Evolutionary conservation across 2,797 vertebrate genomes (phyloP), one percentile per base, ranked within the genome.

Genomic region (Gymnoscopelus braueri): DNA sequence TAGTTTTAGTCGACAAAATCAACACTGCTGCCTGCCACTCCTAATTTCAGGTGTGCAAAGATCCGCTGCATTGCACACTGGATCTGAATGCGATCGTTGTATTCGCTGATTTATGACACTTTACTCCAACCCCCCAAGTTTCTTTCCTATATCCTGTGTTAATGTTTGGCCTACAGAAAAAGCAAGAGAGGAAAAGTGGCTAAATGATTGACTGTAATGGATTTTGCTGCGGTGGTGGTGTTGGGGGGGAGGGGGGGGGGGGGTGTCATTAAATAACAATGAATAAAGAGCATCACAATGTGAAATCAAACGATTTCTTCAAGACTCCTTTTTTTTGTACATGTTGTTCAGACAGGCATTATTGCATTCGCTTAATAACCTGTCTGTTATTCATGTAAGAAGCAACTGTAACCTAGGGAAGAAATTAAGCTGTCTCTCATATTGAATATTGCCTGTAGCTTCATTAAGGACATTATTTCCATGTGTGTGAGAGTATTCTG

Each of bases 241-340:
- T 6, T 39, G 35, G 35, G 1, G 35, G 7, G 3, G 32, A 6
- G 5, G 35, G 35, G 35, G 39, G 39, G 2, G 39, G 82, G 79
- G 75, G 61, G 84, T 84, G 82, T 88, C 83, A 87, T 90, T 84
- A 88, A 89, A 86, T 88, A 88, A 85, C 78, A 88, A 84, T 79
- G 81, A 86, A 44, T 44, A 9, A 66, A 51, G 75, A 79, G 76
- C 76, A 78, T 86, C 77, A 77, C 83, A 84, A 79, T 81, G 75
- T 63, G 79, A 84, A 85, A 86, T 90, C 81, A 89, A 85, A 89
- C 65, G 49, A 77, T 80, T 63, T 65, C 63, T 84, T 77, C 70
- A 72, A 85, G 84, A 86, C 66, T 61, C 35, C 66, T 68, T 72
- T 78, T 67, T 81, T 80, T 81, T 78, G 19, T 19, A 19, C 80